phyloP scores from a whole-genome alignment of 1,140 invertebrate species.

The Xylocopa sonorina region DNA sequence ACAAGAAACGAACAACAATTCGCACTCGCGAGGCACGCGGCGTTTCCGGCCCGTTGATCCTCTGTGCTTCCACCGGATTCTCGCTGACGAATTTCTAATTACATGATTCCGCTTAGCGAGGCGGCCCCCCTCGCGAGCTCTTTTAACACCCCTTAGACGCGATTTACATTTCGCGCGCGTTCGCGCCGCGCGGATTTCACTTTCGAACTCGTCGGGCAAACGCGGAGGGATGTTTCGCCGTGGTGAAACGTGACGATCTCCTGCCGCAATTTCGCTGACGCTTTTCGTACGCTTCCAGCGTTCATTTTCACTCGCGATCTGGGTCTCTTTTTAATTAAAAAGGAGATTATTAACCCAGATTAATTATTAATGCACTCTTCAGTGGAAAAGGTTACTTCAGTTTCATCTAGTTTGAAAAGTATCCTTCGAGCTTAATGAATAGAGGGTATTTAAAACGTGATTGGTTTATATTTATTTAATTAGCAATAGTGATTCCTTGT shows the following conservation, averaged over 20 bases:
- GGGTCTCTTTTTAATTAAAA: too few relatives aligned
- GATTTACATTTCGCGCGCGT: constrained; percentile 12
- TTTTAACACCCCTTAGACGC: background rate
- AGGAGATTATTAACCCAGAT: too few relatives aligned
- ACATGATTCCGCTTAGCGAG: constrained; percentile 15
- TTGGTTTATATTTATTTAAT: too few relatives aligned
- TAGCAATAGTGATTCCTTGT: too few relatives aligned
- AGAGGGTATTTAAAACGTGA: too few relatives aligned
- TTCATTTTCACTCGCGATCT: too few relatives aligned
- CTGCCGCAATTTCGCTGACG: background rate
- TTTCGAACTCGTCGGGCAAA: background rate
- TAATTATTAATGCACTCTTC: too few relatives aligned
- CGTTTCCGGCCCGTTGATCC: constrained; percentile 34
- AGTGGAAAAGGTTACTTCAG: too few relatives aligned
- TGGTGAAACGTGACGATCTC: background rate
- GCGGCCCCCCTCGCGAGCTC: background rate
- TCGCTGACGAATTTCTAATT: constrained; percentile 29
- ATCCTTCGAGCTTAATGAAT: too few relatives aligned
- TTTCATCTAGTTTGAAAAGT: too few relatives aligned
- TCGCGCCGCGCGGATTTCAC: background rate
- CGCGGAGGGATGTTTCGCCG: too few relatives aligned
- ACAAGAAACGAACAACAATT: constrained; percentile 47
- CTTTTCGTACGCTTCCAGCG: too few relatives aligned
- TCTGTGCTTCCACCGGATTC: constrained; percentile 5
- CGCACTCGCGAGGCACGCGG: constrained; percentile 12